Percentiles rank a stretch among this genome's conserved stretches.
These are phyloP conservation scores for Eurytoma californica DNA, from an alignment of 2,888 invertebrate genomes.

Conservation along the genomic window DNA sequence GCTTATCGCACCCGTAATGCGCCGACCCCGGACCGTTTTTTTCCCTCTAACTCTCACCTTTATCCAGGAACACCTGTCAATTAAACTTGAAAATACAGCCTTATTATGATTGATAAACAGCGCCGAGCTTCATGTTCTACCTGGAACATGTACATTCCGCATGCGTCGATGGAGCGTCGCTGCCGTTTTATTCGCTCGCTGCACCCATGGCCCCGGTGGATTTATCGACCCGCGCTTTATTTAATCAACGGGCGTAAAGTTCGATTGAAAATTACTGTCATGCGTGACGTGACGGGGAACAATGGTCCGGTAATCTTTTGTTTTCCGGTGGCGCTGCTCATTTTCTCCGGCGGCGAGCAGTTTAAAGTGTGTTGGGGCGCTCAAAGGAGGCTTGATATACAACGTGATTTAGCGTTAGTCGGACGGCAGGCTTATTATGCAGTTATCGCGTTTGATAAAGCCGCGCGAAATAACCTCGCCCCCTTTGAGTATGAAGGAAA, in stretches of 20 bases:
- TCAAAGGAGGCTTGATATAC: slow-evolving; percentile 3
- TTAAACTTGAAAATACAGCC: slow-evolving; percentile 34
- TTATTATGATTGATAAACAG: slow-evolving; percentile 39
- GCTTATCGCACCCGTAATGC: slow-evolving; percentile 46
- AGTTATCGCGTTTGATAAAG: slow-evolving; percentile 47
- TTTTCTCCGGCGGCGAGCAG: too few species aligned
- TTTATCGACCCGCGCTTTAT: not conserved
- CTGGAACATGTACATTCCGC: not conserved
- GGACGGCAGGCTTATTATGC: slow-evolving; percentile 27
- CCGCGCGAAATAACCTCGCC: slow-evolving; percentile 12
- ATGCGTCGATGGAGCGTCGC: not conserved
- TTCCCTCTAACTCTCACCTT: not conserved
- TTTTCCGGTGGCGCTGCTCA: too few species aligned
- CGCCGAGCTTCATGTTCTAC: not conserved
- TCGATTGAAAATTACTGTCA: not conserved
- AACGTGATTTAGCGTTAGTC: slow-evolving; percentile 40
- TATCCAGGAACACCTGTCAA: slow-evolving; percentile 38
- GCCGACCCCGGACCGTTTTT: slow-evolving; percentile 23
- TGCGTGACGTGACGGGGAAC: not conserved
- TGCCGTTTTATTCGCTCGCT: not conserved
- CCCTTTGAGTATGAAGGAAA: slow-evolving; percentile 28
- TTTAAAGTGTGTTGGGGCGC: not conserved
- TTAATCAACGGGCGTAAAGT: not conserved
- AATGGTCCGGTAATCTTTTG: not conserved
- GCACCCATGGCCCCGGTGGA: not conserved